Evolutionary conservation across 2,113 vertebrate genomes (phyloP).

Genomic region (Guaruba guarouba): DNA sequence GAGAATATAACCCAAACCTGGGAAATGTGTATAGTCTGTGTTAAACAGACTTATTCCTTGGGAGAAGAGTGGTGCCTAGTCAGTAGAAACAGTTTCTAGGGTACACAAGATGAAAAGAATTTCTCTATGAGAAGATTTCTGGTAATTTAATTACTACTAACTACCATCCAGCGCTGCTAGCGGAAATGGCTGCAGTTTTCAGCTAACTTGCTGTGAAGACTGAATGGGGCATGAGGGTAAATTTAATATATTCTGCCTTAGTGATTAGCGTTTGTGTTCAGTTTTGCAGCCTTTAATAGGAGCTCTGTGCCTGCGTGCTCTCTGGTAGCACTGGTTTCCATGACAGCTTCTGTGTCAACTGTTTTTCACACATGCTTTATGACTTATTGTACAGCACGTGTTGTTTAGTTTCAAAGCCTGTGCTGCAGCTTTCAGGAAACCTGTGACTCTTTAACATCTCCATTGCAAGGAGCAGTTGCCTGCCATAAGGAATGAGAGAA

Average conservation of each 20-base stretch:
- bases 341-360: constrained; percentile 39
- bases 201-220: constrained; percentile 33
- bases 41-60: neutral
- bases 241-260: constrained; percentile 47
- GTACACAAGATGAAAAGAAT: neutral
- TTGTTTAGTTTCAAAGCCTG: neutral
- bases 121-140: constrained; percentile 13
- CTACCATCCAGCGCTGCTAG: neutral
- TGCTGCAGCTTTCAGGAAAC: constrained; percentile 41
- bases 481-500: neutral
- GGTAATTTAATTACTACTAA: constrained; percentile 42
- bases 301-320: neutral
- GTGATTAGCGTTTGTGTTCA: constrained; percentile 26
- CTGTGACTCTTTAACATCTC: neutral
- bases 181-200: constrained; percentile 22
- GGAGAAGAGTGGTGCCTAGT: neutral
- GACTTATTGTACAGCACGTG: constrained; percentile 21
- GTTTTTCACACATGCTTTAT: constrained; percentile 53
- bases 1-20: neutral
- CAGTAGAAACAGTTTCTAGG: constrained; percentile 25
- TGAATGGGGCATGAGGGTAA: constrained; percentile 14
- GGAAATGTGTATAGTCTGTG: neutral
- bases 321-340: constrained; percentile 51
- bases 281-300: constrained; percentile 42
- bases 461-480: neutral